These are phyloP conservation scores for Zosterops borbonicus DNA, from an alignment of 2,113 vertebrate genomes.

Conservation along the genomic window DNA sequence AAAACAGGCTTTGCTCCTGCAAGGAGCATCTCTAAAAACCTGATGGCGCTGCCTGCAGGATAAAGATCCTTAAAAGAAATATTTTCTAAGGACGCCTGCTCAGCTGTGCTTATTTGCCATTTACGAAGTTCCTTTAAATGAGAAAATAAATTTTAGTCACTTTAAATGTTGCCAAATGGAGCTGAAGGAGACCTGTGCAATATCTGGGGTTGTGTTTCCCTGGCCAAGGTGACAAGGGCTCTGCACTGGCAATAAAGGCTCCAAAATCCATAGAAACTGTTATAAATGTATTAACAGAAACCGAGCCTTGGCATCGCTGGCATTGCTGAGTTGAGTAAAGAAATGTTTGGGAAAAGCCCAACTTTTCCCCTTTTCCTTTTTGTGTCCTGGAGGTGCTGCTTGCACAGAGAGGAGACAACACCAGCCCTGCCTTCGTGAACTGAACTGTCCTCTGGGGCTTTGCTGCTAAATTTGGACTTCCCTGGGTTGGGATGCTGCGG, in stretches of 20 bases:
- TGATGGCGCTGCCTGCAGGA: accelerated
- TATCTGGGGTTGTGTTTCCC: background rate
- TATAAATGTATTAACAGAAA: too few relatives aligned
- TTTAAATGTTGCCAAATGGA: accelerated
- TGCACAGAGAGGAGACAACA: background rate
- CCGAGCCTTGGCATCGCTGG: background rate
- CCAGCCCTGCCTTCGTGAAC: accelerated
- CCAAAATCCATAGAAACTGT: background rate
- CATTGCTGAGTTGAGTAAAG: background rate
- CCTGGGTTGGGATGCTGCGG: accelerated
- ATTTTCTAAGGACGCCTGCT: accelerated
- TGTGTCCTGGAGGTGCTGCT: accelerated
- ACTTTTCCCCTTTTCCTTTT: accelerated
- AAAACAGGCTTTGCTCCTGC: accelerated
- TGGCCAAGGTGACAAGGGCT: background rate
- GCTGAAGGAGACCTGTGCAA: accelerated
- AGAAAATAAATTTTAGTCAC: background rate
- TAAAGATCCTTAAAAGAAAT: background rate
- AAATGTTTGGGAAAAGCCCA: accelerated
- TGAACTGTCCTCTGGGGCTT: background rate
- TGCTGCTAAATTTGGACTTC: background rate
- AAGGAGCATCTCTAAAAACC: accelerated
- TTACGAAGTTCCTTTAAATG: background rate
- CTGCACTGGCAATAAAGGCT: background rate
- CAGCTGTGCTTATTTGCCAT: background rate